Percentiles rank a stretch among this genome's conserved stretches.
Evolutionary conservation across 2,888 invertebrate genomes (phyloP).

Genomic region (Rhagium mordax): DNA sequence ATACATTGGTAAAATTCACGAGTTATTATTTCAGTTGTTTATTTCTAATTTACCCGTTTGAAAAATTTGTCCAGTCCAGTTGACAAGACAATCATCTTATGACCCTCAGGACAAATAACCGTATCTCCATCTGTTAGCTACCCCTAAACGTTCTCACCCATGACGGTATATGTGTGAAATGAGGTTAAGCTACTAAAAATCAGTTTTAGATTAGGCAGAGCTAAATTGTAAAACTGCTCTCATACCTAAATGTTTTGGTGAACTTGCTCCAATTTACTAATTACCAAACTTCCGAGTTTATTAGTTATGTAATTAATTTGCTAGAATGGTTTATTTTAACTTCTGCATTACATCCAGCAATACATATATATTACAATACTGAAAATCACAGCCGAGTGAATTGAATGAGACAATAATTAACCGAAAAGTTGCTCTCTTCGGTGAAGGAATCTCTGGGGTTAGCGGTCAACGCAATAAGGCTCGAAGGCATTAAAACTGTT

Average conservation of each 20-base stretch:
- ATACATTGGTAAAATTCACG: too few relatives aligned
- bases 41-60: too few relatives aligned
- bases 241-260: background rate
- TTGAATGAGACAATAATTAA: conserved; percentile 15
- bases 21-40: too few relatives aligned
- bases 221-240: background rate
- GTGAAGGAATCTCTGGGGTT: conserved; percentile 26
- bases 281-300: background rate
- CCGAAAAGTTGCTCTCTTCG: conserved; percentile 6
- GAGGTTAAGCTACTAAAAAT: background rate
- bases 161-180: too few relatives aligned
- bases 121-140: too few relatives aligned
- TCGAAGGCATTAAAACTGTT: conserved; percentile 44
- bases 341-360: background rate
- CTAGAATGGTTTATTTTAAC: background rate
- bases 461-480: conserved; percentile 42
- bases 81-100: too few relatives aligned
- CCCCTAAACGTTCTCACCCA: too few relatives aligned
- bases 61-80: too few relatives aligned
- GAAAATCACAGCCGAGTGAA: background rate
- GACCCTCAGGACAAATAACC: too few relatives aligned
- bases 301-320: background rate
- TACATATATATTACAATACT: background rate
- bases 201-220: background rate
- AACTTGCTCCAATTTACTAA: background rate